These are phyloP conservation scores for Wasmannia auropunctata DNA, from an alignment of 1,140 invertebrate genomes.

Conservation along the genomic window DNA sequence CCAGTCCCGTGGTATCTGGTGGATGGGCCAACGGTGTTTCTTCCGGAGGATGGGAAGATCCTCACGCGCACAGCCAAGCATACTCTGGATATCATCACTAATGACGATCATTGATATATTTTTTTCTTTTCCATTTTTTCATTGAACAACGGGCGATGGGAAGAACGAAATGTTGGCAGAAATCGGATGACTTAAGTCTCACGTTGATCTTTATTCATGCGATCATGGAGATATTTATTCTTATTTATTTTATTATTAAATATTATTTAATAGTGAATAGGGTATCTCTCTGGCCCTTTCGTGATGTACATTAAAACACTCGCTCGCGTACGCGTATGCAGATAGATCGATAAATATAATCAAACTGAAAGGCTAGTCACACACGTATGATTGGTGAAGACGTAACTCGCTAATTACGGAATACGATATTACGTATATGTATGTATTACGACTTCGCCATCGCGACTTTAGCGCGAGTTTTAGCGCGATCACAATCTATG, in stretches of 20 bases:
- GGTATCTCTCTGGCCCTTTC: neutral
- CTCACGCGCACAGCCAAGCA: conserved; percentile 77
- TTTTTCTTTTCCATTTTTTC: neutral
- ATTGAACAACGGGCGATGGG: neutral
- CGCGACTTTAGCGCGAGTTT: neutral
- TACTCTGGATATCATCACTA: conserved; percentile 75
- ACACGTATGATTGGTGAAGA: neutral
- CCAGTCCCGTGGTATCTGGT: conserved; percentile 65
- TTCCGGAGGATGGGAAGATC: conserved; percentile 76
- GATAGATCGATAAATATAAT: conserved; percentile 67
- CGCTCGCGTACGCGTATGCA: conserved; percentile 27
- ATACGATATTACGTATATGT: neutral
- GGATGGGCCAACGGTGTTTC: conserved; percentile 81
- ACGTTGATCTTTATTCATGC: neutral
- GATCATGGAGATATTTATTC: conserved; percentile 76
- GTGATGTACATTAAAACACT: conserved; percentile 69
- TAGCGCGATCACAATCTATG: neutral
- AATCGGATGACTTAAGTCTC: conserved; percentile 30
- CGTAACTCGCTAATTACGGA: neutral
- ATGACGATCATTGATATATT: neutral
- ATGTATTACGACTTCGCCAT: neutral
- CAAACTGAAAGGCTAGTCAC: conserved; percentile 81
- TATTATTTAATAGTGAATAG: conserved; percentile 37
- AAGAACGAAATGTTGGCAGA: conserved; percentile 41
- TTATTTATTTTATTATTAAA: conserved; percentile 74